Evolutionary conservation across 2,113 vertebrate species (phyloP).

Genomic region (Sylvilagus bachmani): DNA sequence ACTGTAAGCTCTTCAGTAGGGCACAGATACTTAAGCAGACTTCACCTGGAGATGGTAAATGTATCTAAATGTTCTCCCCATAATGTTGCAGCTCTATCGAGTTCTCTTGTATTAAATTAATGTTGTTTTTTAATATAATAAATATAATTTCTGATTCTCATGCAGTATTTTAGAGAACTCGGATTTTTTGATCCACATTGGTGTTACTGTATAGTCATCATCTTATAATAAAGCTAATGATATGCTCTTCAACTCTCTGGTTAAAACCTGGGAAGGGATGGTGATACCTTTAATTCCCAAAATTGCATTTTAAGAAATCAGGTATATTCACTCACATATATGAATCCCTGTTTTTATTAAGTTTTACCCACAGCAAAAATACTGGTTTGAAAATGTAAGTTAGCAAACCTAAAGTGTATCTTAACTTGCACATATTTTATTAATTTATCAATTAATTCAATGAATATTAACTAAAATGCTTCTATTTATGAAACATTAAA

Average conservation of each 20-base stretch:
- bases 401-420: not conserved
- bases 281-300: not conserved
- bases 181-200: not conserved
- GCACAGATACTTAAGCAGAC: conserved; percentile 36
- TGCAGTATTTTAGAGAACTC: conserved; percentile 24
- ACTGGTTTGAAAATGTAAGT: not conserved
- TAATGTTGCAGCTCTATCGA: conserved; percentile 1
- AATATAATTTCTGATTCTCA: conserved; percentile 20
- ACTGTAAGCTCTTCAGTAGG: conserved; percentile 22
- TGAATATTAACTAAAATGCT: not conserved
- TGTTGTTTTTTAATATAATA: not conserved
- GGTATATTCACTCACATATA: not conserved
- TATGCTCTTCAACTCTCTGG: conserved; percentile 31
- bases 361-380: not conserved
- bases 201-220: conserved; percentile 60
- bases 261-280: conserved; percentile 39
- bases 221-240: conserved; percentile 47
- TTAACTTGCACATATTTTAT: not conserved
- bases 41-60: conserved; percentile 60
- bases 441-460: not conserved
- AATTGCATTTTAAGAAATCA: not conserved
- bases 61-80: not conserved
- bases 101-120: conserved; percentile 20
- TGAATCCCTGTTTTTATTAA: conserved; percentile 16
- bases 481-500: not conserved